Conservation (phyloP, 1,140 invertebrate genomes). For the Heliconius eleuchia region DNA sequence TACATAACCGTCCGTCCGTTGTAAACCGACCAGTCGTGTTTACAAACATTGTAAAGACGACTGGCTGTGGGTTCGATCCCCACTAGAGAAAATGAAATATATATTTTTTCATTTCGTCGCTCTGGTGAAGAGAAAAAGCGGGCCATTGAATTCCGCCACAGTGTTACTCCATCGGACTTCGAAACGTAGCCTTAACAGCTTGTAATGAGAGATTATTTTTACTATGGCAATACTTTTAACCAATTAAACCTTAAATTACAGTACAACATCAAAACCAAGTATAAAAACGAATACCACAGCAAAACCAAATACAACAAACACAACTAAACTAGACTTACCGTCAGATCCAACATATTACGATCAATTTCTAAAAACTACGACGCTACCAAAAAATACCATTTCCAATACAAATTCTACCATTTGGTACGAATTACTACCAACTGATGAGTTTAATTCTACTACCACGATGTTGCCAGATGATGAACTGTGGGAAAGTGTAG, state of each 20-base stretch:
- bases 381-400: conserved; percentile 52
- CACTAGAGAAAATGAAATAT: no score
- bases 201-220: background rate
- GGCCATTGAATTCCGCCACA: no score
- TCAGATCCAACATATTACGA: conserved; percentile 72
- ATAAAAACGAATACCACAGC: conserved; percentile 39
- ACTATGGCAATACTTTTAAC: background rate
- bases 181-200: no score
- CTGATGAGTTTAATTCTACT: conserved; percentile 57
- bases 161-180: no score
- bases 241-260: conserved; percentile 38
- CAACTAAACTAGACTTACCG: conserved; percentile 56
- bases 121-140: no score
- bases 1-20: no score
- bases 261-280: conserved; percentile 52
- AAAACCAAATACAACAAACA: conserved; percentile 51
- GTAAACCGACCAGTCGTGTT: no score
- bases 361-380: conserved; percentile 75
- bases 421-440: conserved; percentile 65
- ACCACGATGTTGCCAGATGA: conserved; percentile 57
- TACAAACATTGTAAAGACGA: no score
- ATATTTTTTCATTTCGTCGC: no score
- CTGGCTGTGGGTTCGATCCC: no score
- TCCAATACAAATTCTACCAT: conserved; percentile 58
- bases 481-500: conserved; percentile 69